These are phyloP conservation scores for Myiotriccus ornatus DNA, from an alignment of 2,797 vertebrate species.

Conservation along the genomic window DNA sequence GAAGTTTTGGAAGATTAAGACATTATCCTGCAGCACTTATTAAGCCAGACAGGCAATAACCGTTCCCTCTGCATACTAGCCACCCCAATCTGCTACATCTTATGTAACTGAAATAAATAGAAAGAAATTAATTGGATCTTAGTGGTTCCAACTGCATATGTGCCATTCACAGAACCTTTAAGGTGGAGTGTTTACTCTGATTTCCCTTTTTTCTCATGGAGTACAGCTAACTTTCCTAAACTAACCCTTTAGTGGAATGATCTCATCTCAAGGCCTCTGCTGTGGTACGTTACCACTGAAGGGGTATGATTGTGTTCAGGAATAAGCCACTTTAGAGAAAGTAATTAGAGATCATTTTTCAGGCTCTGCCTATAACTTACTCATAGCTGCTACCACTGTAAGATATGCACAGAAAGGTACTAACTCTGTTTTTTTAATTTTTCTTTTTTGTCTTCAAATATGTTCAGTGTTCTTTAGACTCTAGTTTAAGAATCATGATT, in stretches of 20 bases:
- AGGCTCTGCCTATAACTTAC: not conserved
- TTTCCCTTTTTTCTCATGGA: not conserved
- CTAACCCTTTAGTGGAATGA: not conserved
- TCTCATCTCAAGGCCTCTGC: not conserved
- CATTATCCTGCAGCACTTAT: not conserved
- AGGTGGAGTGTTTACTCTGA: not conserved
- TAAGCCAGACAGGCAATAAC: not conserved
- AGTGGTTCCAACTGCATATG: not conserved
- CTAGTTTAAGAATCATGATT: constrained; percentile 96
- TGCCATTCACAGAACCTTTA: not conserved
- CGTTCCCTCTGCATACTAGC: not conserved
- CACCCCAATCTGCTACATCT: not conserved
- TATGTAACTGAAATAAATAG: not conserved
- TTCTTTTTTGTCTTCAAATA: not conserved
- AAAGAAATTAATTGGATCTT: not conserved
- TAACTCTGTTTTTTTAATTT: not conserved
- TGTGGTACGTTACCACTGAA: not conserved
- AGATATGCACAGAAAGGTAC: not conserved
- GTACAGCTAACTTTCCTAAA: not conserved
- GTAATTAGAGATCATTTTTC: not conserved
- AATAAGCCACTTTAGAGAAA: not conserved
- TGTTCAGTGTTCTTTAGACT: constrained; percentile 93
- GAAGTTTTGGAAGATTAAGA: not conserved
- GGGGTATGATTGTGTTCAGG: not conserved
- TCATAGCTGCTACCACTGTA: not conserved